Conservation (phyloP, 1,140 invertebrate species). For the Brachionus rotundiformis region DNA sequence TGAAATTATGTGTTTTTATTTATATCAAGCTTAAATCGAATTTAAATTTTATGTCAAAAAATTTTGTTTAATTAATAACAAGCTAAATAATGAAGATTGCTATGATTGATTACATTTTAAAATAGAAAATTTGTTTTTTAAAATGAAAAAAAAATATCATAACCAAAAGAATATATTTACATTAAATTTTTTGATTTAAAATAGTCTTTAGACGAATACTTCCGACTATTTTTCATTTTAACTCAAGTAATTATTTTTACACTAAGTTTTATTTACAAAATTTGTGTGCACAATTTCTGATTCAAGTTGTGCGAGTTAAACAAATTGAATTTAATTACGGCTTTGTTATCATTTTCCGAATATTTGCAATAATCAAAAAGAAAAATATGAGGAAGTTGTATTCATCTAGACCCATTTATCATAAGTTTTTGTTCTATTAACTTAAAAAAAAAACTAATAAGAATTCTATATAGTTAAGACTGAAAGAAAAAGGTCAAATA, state of each 20-base stretch:
- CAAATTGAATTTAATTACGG: neutral
- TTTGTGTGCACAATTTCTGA: neutral
- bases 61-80: conserved; percentile 1
- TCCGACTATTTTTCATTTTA: neutral
- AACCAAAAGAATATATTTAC: conserved; percentile 12
- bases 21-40: neutral
- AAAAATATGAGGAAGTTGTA: neutral
- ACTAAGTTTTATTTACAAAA: neutral
- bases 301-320: neutral
- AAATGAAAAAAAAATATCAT: too few species aligned
- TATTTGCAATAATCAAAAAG: neutral
- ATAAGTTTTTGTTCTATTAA: neutral
- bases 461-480: neutral
- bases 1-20: neutral
- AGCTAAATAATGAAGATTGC: neutral
- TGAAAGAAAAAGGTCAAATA: conserved; percentile 16
- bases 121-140: too few species aligned
- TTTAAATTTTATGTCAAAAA: neutral
- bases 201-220: neutral
- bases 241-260: neutral
- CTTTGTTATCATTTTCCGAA: neutral
- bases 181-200: neutral
- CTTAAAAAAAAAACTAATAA: neutral
- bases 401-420: neutral
- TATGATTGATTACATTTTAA: neutral